Evolutionary conservation across 2,888 invertebrate genomes (phyloP).

Genomic region (Amaurobius ferox): DNA sequence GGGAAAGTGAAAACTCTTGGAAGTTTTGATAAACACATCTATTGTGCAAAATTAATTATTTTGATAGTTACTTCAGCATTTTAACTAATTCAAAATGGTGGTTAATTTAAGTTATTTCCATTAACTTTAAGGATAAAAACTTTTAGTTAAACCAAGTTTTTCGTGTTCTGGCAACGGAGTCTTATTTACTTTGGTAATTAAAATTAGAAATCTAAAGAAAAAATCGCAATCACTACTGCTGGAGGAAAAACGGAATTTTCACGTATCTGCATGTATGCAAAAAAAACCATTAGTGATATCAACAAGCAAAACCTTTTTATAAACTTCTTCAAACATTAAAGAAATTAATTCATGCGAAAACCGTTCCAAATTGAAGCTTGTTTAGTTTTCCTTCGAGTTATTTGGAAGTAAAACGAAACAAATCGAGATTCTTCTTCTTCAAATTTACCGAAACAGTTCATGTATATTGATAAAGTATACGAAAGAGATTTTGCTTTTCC

Average conservation of each 20-base stretch:
- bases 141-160: background rate
- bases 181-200: conserved; percentile 7
- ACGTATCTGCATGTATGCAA: background rate
- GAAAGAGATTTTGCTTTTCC: background rate
- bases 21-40: too few species aligned
- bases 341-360: background rate
- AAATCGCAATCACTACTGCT: background rate
- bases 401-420: background rate
- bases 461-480: background rate
- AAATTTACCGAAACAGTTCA: background rate
- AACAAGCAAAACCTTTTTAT: background rate
- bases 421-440: background rate
- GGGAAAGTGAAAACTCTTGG: too few species aligned
- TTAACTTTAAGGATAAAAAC: background rate
- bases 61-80: too few species aligned
- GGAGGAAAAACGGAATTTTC: background rate
- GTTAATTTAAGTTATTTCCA: background rate
- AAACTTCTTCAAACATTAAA: background rate
- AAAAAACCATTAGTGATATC: background rate
- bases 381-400: background rate
- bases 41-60: too few species aligned
- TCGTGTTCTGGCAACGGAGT: background rate
- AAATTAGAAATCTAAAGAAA: background rate
- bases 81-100: too few species aligned
- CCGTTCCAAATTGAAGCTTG: background rate